Base-by-base conservation (phyloP, 2,797 vertebrate genomes). In the Clamator glandarius region DNA sequence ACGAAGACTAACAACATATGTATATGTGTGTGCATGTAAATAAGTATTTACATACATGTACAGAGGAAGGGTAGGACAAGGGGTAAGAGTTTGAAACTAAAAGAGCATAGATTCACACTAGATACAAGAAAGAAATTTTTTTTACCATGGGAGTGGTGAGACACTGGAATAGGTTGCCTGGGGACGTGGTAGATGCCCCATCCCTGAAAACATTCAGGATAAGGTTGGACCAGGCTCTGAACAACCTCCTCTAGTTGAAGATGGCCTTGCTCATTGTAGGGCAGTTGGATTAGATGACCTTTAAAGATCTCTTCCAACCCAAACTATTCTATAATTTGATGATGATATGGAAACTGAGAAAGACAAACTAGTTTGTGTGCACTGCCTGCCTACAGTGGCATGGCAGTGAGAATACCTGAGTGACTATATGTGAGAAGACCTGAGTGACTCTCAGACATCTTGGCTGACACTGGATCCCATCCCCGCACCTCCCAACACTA, bases 401-500 rank as follows among this genome's bases (percentile, higher is more conserved):
- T n/a, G n/a, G n/a, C n/a, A n/a, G 42, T 5, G 8, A 79, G 62
- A 72, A 55, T 18, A 14, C 35, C 26, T 0, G 2, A 15, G 70
- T 24, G 57, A 44, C 15, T 33, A n/a, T n/a, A n/a, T n/a, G 42
- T 5, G 8, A 79, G 62, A 72, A 55, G 18, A 14, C 35, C 26
- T 0, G 2, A 15, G 70, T 24, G 57, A 44, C 15, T 33, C 0
- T 0, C 35, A 67, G 39, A 20, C 35, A 25, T 64, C 64, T 33
- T 42, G 36, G 16, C 20, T 69, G 64, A 39, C 39, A 70, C 62
- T 35, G n/a, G 42, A 21, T 62, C 48, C 52, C 62, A 58, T 12
- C 12, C 35, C 31, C n/a, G 58, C 54, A 19, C 25, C 18, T 70
- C 33, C 42, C 2, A 4, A 8, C 5, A 51, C 64, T 4, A 1